Evolutionary conservation across 2,888 invertebrate species (phyloP).

Genomic region (Hypsopygia costalis): DNA sequence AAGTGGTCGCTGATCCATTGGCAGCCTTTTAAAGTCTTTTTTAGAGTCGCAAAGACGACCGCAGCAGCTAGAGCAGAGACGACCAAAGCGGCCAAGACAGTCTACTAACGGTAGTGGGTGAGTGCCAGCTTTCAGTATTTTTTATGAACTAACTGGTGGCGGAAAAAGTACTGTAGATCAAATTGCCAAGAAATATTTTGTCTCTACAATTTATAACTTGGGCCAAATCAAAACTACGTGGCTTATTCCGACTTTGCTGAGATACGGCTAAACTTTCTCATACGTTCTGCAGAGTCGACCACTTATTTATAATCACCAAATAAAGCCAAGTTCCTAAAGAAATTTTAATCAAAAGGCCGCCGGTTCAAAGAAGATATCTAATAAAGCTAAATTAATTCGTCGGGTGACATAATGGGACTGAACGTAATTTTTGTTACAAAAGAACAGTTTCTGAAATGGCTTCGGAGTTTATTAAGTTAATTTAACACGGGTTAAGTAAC

Average conservation of each 20-base stretch:
- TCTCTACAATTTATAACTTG: conserved; percentile 12
- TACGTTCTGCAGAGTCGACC: conserved; percentile 25
- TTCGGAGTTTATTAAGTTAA: conserved; percentile 16
- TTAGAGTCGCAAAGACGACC: too few relatives aligned
- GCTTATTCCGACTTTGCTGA: conserved; percentile 36
- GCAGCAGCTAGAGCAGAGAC: too few relatives aligned
- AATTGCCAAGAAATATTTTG: too few relatives aligned
- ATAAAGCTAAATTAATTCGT: conserved; percentile 3
- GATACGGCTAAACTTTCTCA: conserved; percentile 47
- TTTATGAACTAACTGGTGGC: too few relatives aligned
- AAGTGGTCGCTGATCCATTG: too few relatives aligned
- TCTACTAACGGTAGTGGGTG: too few relatives aligned
- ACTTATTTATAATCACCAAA: conserved; percentile 31
- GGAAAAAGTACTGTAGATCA: too few relatives aligned
- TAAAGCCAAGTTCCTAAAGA: conserved; percentile 22
- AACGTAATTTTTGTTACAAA: conserved; percentile 18
- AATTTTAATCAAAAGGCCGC: conserved; percentile 16
- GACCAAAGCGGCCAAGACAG: too few relatives aligned
- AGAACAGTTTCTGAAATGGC: conserved; percentile 17
- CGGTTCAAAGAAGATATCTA: conserved; percentile 8
- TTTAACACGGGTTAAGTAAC: conserved; percentile 10
- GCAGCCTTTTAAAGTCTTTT: too few relatives aligned
- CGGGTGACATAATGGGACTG: conserved; percentile 12
- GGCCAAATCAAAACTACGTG: conserved; percentile 17
- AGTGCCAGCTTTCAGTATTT: too few relatives aligned